Base-by-base conservation (phyloP, 2,113 vertebrate species). In the Rhegmatorhina hoffmannsi region DNA sequence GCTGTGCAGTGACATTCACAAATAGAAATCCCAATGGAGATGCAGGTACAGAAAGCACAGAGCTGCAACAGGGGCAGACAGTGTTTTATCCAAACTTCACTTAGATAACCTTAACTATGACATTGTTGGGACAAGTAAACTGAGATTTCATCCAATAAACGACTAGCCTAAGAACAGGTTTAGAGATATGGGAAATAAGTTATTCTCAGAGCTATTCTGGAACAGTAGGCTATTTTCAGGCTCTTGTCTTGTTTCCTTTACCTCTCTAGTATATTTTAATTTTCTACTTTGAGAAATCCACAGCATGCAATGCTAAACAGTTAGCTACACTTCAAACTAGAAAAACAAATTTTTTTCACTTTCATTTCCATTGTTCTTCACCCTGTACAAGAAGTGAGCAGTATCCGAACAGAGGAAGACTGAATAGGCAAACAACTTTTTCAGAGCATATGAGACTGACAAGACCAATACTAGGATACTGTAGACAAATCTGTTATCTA, bases 211-310 rank as follows among this genome's bases (percentile, higher is more conserved):
- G 33, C 36, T 90, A 5, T 80, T 95, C 58, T 70, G 23, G 50
- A 80, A n/a, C 7, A 46, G 40, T 24, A 53, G 17, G 36, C 44
- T 80, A 34, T 92, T 95, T 89, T 82, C 64, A 64, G 67, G 12
- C 52, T 79, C 53, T 84, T 84, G 36, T 12, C n/a, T 80, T 52
- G 34, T 84, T 88, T 95, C n/a, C 64, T 84, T 81, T 91, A 91
- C 53, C 31, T 62, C 31, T 46, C 21, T 19, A 60, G 33, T 34
- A 14, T 50, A 68, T 73, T 92, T 91, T 86, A 2, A 55, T 82
- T 81, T 89, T 79, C 63, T 69, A 7, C 50, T 87, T 74, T 25
- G 24, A 92, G 26, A 87, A 90, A 72, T 53, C 56, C 68, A 72
- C 6, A 59, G 9, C 66, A 52, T 1, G 0, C 21, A 56, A 70